Percentiles rank a stretch among this genome's conserved stretches.
Conservation (phyloP, 2,797 vertebrate genomes). For the Poecilia velifera region DNA sequence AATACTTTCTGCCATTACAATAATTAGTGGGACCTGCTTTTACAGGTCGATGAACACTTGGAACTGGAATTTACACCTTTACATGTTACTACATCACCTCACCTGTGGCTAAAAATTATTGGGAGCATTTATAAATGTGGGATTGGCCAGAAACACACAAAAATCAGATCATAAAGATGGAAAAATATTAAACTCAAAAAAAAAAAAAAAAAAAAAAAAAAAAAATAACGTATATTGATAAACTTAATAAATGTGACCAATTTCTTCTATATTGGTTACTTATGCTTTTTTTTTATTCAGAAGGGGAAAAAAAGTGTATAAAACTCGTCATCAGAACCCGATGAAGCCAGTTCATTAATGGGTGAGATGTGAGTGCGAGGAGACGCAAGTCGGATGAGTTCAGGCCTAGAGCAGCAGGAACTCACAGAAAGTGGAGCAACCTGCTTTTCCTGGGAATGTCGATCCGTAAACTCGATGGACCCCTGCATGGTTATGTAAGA, state of each 20-base stretch:
- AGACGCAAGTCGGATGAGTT: background rate
- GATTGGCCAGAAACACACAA: background rate
- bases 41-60: background rate
- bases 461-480: background rate
- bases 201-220: background rate
- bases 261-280: background rate
- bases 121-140: background rate
- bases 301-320: background rate
- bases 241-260: background rate
- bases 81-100: background rate
- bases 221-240: background rate
- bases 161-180: background rate
- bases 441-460: slow-evolving; percentile 8
- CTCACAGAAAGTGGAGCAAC: background rate
- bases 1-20: background rate
- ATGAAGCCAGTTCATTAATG: background rate
- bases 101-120: background rate
- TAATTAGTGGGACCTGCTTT: background rate
- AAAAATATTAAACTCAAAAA: background rate
- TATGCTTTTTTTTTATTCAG: background rate
- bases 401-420: background rate
- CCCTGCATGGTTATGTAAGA: slow-evolving; percentile 59
- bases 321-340: background rate
- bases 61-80: background rate
- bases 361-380: background rate